phyloP scores from a whole-genome alignment of 2,113 vertebrate species.

The Suricata suricatta region DNA sequence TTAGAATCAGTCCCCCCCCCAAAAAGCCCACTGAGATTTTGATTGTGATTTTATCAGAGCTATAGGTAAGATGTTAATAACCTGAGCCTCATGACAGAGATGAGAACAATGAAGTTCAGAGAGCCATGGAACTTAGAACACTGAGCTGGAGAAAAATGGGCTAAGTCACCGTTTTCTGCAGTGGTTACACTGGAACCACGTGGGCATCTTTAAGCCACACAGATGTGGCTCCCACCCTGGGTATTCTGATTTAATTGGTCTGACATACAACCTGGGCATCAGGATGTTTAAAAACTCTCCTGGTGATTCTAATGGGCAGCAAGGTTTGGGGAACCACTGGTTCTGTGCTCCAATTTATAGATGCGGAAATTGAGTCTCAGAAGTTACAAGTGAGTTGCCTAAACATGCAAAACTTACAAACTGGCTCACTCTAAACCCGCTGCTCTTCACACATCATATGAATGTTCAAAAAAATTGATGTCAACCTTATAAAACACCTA shows the following conservation, averaged over 20 bases:
- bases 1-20: not conserved
- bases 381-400: not conserved
- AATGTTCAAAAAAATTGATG: not conserved
- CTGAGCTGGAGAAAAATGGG: not conserved
- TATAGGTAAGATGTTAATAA: not conserved
- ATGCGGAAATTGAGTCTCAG: not conserved
- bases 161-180: not conserved
- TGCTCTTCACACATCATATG: not conserved
- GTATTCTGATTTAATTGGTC: constrained; percentile 13
- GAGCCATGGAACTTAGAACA: not conserved
- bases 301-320: not conserved
- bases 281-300: not conserved
- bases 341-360: not conserved
- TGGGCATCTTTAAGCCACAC: not conserved
- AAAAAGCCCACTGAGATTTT: not conserved
- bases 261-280: not conserved
- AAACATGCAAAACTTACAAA: not conserved
- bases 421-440: not conserved
- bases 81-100: not conserved
- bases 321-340: not conserved
- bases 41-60: not conserved
- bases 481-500: constrained; percentile 18
- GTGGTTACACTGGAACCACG: not conserved
- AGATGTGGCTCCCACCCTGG: not conserved
- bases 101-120: not conserved